A percentile compares a stretch with the other conserved stretches of the same genome.
Conservation (phyloP, 1,140 invertebrate species). For the Aphidius ervi region DNA sequence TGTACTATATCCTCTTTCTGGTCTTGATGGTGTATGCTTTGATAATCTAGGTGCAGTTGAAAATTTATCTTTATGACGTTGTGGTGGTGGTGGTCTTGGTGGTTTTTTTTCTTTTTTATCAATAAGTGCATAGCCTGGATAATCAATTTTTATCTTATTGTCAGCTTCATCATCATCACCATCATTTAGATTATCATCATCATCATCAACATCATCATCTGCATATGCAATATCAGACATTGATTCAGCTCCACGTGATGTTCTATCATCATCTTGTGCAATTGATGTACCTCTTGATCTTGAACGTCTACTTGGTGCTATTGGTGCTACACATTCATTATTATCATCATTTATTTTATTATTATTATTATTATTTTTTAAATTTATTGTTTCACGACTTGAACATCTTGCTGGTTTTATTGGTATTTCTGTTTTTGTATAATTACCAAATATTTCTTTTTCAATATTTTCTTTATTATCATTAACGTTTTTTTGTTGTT, state of each 20-base stretch:
- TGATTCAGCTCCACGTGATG: slow-evolving; percentile 68
- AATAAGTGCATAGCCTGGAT: slow-evolving; percentile 65
- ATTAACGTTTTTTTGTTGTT: too few relatives aligned
- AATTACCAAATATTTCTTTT: background rate
- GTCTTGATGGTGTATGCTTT: slow-evolving; percentile 47
- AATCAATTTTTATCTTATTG: slow-evolving; percentile 38
- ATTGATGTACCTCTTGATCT: slow-evolving; percentile 59
- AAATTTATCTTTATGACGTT: slow-evolving; percentile 55
- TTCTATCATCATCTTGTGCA: slow-evolving; percentile 63
- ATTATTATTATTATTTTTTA: too few relatives aligned
- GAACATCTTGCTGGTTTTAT: slow-evolving; percentile 41
- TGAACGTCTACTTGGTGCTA: slow-evolving; percentile 49
- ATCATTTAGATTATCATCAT: slow-evolving; percentile 32
- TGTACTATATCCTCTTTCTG: slow-evolving; percentile 65
- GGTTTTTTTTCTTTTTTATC: slow-evolving; percentile 59
- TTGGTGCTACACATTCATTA: slow-evolving; percentile 25
- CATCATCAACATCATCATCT: slow-evolving; percentile 38
- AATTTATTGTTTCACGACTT: slow-evolving; percentile 38
- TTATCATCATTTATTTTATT: slow-evolving; percentile 43
- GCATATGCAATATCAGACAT: slow-evolving; percentile 44
- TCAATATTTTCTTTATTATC: background rate
- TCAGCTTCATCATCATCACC: slow-evolving; percentile 32
- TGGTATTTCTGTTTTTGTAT: slow-evolving; percentile 28
- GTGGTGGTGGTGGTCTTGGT: slow-evolving; percentile 56
- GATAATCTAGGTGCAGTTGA: slow-evolving; percentile 42